Base-by-base conservation (phyloP, 2,797 vertebrate genomes). In the Meda fulgida region DNA sequence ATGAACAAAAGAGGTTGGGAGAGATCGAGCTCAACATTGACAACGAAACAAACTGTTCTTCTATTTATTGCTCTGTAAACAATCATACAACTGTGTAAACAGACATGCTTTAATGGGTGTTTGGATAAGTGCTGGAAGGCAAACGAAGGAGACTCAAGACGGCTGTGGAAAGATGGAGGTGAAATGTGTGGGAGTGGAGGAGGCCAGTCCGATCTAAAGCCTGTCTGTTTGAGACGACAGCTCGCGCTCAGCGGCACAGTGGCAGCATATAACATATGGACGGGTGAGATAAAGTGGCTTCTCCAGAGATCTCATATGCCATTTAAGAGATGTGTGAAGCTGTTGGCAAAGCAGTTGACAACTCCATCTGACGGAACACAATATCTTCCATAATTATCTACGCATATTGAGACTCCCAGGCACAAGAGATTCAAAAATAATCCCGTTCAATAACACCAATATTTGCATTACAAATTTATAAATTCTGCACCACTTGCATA, bases 21-120 rank as follows among this genome's bases (percentile, higher is more conserved):
- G 7, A 67, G 26, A 66, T 21, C 4, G 6, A 10, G 13, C 38
- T 63, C 34, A 55, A 83, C 40, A 65, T 11, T 26, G 58, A 83
- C 38, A 79, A 76, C 43, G n/a, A 40, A 48, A 81, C 71, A 85
- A 83, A 85, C 80, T 48, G 63, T 81, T 81, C 48, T 83, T 71
- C 67, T 80, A 80, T 85, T 76, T 87, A 80, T 79, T 73, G 70
- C 75, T 84, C 75, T 29, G 26, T 78, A 89, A 89, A 89, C 82
- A 85, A 36, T 63, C 72, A 85, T 67, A 77, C 87, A 80, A 85
- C 84, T 84, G 85, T 66, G 80, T 73, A 84, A 83, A 86, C 79
- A 84, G 77, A 71, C 38, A 38, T 21, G 71, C 65, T 88, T 83
- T 85, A 77, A 88, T 58, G 88, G 79, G 46, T 73, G 60, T 71